Percentiles rank a stretch among this genome's conserved stretches.
phyloP scores from a whole-genome alignment of 2,888 invertebrate genomes.

The Eulithis testata region DNA sequence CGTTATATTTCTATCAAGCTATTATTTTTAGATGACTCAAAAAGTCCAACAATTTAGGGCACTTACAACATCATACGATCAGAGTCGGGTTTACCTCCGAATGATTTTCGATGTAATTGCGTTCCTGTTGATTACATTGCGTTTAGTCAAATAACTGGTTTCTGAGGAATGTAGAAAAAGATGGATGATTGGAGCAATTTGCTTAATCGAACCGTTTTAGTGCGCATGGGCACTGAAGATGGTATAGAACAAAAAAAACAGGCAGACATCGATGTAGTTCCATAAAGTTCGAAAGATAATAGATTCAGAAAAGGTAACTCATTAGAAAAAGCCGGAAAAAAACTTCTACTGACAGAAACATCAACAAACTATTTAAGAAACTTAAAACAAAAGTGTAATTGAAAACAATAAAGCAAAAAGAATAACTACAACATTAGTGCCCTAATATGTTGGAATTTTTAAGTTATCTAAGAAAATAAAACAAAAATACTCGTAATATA shows the following conservation, averaged over 20 bases:
- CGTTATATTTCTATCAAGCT: not conserved
- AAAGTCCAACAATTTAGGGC: slow-evolving; percentile 15
- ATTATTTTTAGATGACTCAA: slow-evolving; percentile 9
- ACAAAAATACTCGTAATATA: slow-evolving; percentile 8
- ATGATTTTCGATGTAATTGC: slow-evolving; percentile 38
- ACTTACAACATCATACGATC: slow-evolving; percentile 18
- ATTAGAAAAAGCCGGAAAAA: not conserved
- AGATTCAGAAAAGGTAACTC: not conserved
- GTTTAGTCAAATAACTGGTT: slow-evolving; percentile 42
- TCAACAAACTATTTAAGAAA: not conserved
- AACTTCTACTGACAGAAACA: not conserved
- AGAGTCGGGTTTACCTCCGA: slow-evolving; percentile 11
- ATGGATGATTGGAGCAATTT: slow-evolving; percentile 54
- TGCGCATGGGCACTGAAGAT: slow-evolving; percentile 31
- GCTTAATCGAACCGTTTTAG: slow-evolving; percentile 49
- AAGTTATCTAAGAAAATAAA: too few relatives aligned
- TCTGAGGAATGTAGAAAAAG: slow-evolving; percentile 50
- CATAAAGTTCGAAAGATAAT: slow-evolving; percentile 3
- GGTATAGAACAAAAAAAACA: slow-evolving; percentile 25
- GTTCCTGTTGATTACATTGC: slow-evolving; percentile 36
- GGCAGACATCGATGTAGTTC: slow-evolving; percentile 5
- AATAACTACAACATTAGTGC: too few relatives aligned
- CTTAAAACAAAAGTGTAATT: not conserved
- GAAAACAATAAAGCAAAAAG: slow-evolving; percentile 23
- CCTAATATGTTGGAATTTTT: too few relatives aligned